These are phyloP conservation scores for Schizotus pectinicornis DNA, from an alignment of 2,888 invertebrate genomes.

Conservation along the genomic window DNA sequence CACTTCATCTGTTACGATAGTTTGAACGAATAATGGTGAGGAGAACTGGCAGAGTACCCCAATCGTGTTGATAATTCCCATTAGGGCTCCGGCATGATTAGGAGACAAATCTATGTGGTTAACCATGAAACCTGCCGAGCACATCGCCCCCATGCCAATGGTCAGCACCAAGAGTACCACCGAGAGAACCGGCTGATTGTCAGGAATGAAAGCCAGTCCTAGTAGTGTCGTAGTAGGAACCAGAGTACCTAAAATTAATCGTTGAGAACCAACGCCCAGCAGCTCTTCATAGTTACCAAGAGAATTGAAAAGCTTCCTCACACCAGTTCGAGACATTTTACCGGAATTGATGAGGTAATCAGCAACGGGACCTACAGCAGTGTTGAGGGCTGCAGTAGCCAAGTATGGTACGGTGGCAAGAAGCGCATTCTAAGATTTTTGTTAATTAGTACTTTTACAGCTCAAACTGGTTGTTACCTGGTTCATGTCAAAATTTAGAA, in stretches of 20 bases:
- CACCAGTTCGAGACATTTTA: slow-evolving; percentile 59
- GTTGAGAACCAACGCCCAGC: not conserved
- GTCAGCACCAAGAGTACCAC: slow-evolving; percentile 71
- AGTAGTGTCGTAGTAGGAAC: slow-evolving; percentile 73
- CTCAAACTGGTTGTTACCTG: slow-evolving; percentile 58
- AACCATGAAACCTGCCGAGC: slow-evolving; percentile 74
- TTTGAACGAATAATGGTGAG: slow-evolving; percentile 17
- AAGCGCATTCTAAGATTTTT: slow-evolving; percentile 66
- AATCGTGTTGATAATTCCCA: slow-evolving; percentile 83
- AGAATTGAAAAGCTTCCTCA: slow-evolving; percentile 70
- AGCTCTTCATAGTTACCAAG: slow-evolving; percentile 64
- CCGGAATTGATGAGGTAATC: slow-evolving; percentile 64
- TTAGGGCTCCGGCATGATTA: slow-evolving; percentile 81
- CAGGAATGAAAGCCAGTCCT: slow-evolving; percentile 62
- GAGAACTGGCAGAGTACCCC: slow-evolving; percentile 72
- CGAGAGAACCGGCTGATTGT: slow-evolving; percentile 64
- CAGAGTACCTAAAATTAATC: slow-evolving; percentile 64
- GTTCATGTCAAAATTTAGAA: slow-evolving; percentile 73
- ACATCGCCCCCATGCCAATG: slow-evolving; percentile 75
- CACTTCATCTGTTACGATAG: slow-evolving; percentile 17
- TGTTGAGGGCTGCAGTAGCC: slow-evolving; percentile 72
- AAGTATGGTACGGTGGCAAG: slow-evolving; percentile 75
- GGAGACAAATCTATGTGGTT: slow-evolving; percentile 87
- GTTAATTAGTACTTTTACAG: not conserved
- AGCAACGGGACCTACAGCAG: slow-evolving; percentile 70